Evolutionary conservation across 2,113 vertebrate species (phyloP).

Genomic region (Tragulus kanchil): DNA sequence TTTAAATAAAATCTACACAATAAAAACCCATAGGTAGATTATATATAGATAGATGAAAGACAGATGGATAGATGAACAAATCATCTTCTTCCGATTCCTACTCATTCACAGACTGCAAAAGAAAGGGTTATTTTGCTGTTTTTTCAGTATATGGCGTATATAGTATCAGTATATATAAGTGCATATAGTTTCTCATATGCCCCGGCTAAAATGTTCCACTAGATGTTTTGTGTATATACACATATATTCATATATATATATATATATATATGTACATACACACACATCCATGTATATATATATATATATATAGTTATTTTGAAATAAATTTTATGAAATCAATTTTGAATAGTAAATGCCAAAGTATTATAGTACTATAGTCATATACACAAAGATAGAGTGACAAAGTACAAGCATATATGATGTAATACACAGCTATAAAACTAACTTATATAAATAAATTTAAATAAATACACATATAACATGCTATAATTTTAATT

Average conservation of each 20-base stretch:
- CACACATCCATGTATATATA: background rate
- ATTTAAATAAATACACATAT: background rate
- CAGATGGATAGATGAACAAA: background rate
- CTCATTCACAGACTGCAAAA: slow-evolving; percentile 36
- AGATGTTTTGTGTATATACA: background rate
- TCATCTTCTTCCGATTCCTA: background rate
- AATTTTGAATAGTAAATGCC: slow-evolving; percentile 30
- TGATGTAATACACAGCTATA: background rate
- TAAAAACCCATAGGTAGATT: background rate
- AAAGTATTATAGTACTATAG: background rate
- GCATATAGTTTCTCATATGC: background rate
- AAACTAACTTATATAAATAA: background rate
- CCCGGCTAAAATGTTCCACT: background rate
- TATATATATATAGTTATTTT: background rate
- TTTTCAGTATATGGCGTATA: background rate
- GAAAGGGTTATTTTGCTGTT: background rate
- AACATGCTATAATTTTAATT: background rate
- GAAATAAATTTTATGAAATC: slow-evolving; percentile 36
- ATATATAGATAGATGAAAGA: background rate
- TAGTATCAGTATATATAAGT: background rate
- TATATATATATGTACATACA: background rate
- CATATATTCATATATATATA: background rate
- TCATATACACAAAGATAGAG: background rate
- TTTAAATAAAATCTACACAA: slow-evolving; percentile 51
- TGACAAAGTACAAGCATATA: background rate